Evolutionary conservation across 2,113 vertebrate species (phyloP), one percentile per base, ranked within the genome.

Genomic region (Meleagris gallopavo): DNA sequence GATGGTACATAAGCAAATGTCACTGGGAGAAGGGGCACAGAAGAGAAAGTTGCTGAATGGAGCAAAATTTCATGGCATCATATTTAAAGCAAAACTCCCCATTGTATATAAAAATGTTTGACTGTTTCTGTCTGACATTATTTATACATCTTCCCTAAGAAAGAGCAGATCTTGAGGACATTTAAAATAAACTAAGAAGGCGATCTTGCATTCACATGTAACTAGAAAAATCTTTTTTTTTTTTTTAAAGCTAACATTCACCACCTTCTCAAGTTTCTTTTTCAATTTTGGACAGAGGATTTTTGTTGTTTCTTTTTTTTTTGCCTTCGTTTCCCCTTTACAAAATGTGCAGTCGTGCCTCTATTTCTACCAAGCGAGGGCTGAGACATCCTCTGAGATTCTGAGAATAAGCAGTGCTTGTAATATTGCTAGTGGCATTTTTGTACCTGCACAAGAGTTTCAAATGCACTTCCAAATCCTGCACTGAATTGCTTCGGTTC

Each of bases 401-500:
- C 72, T 73, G 40, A 79, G 64, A 62, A 66, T 66, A 73, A 90
- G 81, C 67, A 70, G 40, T 18, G 38, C 75, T 80, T 32, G 38
- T 52, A 48, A 77, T 85, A 91, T 78, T 8, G 0, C 67, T 74
- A 50, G 19, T 77, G 67, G 58, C 75, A 71, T 85, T 94, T 92
- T 74, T 62, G 7, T 92, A 89, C 91, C 82, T 89, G 83, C 72
- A 71, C 65, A 77, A 86, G 34, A 92, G 89, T 91, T 94, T 94
- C 76, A 80, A 55, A 94, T n/a, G 27, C 50, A 25, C 21, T 88
- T 91, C 61, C 83, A 86, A 93, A 95, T 93, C 86, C 69, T 91
- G 52, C 89, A 87, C 88, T 87, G 93, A 92, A 91, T 91, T 89
- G 76, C 89, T 94, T 90, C 83, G 57, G 52, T 91, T 94, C 55